phyloP scores from a whole-genome alignment of 2,797 vertebrate genomes.

The Mus caroli region DNA sequence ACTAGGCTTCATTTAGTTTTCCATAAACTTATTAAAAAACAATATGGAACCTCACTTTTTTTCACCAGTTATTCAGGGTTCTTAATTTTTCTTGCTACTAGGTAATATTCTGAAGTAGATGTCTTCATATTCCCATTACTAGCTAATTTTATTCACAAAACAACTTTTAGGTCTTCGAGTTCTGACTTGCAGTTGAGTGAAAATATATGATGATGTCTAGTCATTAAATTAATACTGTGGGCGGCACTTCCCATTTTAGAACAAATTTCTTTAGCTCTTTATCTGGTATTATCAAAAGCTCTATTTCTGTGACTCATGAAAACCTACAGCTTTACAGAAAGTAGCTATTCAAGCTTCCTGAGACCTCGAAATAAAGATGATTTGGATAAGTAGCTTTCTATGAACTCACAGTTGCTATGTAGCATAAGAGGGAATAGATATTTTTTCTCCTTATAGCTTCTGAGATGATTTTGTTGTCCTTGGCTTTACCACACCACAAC shows the following conservation, averaged over 20 bases:
- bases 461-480: slow-evolving; percentile 17
- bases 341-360: neutral
- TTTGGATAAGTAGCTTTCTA: neutral
- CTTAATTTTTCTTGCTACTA: neutral
- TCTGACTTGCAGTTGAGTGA: neutral
- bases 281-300: neutral
- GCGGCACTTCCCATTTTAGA: neutral
- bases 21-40: neutral
- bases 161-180: neutral
- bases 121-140: neutral
- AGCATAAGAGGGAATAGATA: neutral
- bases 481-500: neutral
- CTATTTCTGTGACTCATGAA: neutral
- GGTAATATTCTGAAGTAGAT: neutral
- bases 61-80: neutral
- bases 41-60: neutral
- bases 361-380: neutral
- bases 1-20: slow-evolving; percentile 5
- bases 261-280: slow-evolving; percentile 17
- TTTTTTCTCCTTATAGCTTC: neutral
- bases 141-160: neutral
- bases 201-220: neutral
- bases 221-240: slow-evolving; percentile 3
- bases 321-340: neutral
- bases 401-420: neutral